Percentiles rank a stretch among this genome's conserved stretches.
Evolutionary conservation across 1,140 invertebrate genomes (phyloP).

Genomic region (Aphis craccivora): DNA sequence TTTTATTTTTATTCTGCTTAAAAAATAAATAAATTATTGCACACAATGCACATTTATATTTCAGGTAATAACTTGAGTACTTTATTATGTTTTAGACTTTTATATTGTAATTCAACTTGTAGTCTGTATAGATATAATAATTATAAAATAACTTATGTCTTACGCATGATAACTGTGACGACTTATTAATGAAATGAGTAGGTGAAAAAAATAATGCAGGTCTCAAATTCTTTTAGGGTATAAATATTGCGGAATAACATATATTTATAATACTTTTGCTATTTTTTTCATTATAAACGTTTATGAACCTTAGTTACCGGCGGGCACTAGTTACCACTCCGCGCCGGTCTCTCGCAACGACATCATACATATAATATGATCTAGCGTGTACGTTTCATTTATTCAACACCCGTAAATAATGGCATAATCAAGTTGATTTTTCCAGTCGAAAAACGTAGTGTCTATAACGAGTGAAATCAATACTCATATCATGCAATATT

Average conservation of each 20-base stretch:
- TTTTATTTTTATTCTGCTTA: conserved; percentile 22
- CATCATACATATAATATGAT: neutral
- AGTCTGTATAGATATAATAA: neutral
- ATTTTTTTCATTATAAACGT: neutral
- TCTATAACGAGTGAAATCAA: neutral
- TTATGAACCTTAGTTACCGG: neutral
- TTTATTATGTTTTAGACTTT: neutral
- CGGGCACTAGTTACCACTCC: neutral
- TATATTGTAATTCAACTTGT: neutral
- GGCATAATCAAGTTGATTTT: conserved; percentile 22
- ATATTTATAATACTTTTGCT: neutral
- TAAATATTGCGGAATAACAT: neutral
- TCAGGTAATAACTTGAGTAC: neutral
- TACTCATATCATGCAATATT: neutral
- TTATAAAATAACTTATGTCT: neutral
- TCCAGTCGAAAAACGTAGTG: neutral
- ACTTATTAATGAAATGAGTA: neutral
- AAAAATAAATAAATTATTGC: neutral
- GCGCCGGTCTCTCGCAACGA: neutral
- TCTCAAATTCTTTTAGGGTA: neutral
- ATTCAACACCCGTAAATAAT: conserved; percentile 7
- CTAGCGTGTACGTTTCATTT: neutral
- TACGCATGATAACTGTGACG: neutral
- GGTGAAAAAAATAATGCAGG: neutral
- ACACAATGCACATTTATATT: neutral